Evolutionary conservation across 1,140 invertebrate genomes (phyloP).

Genomic region (Cotesia vestalis): DNA sequence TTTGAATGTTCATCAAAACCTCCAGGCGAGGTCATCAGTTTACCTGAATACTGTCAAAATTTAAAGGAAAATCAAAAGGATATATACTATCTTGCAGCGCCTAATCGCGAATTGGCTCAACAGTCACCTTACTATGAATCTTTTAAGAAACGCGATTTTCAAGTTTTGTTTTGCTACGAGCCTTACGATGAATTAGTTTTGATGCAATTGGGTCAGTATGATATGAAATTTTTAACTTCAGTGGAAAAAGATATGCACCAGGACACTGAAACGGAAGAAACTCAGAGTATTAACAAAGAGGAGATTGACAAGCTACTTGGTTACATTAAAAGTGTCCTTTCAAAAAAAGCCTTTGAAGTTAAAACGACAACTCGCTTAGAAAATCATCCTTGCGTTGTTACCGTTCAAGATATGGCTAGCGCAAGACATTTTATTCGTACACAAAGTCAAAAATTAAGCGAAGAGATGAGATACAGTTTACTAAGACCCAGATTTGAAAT

Average conservation of each 20-base stretch:
- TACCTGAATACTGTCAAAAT: constrained; percentile 82
- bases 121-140: constrained; percentile 95
- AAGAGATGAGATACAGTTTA: constrained; percentile 86
- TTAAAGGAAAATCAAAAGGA: constrained; percentile 83
- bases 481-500: constrained; percentile 93
- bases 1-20: constrained; percentile 90
- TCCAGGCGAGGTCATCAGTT: constrained; percentile 78
- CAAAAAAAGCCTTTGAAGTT: constrained; percentile 81
- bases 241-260: constrained; percentile 94
- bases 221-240: constrained; percentile 81
- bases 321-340: constrained; percentile 80
- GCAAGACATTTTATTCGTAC: constrained; percentile 93
- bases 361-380: constrained; percentile 86
- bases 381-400: constrained; percentile 91
- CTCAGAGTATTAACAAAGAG: constrained; percentile 73
- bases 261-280: constrained; percentile 71
- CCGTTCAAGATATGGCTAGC: constrained; percentile 94
- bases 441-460: constrained; percentile 83
- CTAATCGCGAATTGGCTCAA: constrained; percentile 90
- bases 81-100: constrained; percentile 94
- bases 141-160: constrained; percentile 84
- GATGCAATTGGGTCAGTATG: constrained; percentile 88
- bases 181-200: constrained; percentile 95
- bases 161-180: constrained; percentile 96
- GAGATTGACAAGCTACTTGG: constrained; percentile 80